A percentile compares a stretch with the other conserved stretches of the same genome.
phyloP scores from a whole-genome alignment of 2,113 vertebrate species.

The Cyanistes caeruleus region DNA sequence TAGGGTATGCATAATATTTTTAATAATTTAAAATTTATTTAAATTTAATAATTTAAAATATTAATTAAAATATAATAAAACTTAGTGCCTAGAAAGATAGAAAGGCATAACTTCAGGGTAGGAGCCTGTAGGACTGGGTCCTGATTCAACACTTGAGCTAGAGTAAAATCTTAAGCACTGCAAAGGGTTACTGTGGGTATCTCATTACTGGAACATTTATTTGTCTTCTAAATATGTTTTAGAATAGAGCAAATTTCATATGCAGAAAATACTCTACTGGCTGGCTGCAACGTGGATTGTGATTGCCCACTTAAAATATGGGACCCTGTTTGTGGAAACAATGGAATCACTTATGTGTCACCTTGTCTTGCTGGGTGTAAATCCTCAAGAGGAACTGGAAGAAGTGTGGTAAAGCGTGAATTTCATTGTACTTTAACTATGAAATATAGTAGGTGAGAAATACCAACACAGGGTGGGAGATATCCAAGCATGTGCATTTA shows the following conservation, averaged over 20 bases:
- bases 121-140: not conserved
- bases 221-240: constrained; percentile 51
- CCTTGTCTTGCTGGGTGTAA: constrained; percentile 90
- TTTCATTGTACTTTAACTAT: not conserved
- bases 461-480: not conserved
- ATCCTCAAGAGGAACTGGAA: constrained; percentile 78
- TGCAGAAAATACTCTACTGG: constrained; percentile 61
- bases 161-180: not conserved
- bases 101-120: not conserved
- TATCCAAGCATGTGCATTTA: not conserved
- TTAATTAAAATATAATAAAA: not conserved
- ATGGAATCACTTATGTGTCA: constrained; percentile 87
- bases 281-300: constrained; percentile 82
- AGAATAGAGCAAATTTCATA: constrained; percentile 65
- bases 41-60: not conserved
- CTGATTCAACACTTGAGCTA: not conserved
- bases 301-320: constrained; percentile 74
- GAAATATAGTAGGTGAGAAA: not conserved
- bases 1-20: too few species aligned
- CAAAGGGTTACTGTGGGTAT: not conserved
- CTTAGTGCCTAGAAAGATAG: not conserved
- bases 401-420: constrained; percentile 76
- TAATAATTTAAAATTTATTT: too few species aligned
- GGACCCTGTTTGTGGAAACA: constrained; percentile 90
- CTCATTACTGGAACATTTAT: not conserved